Percentiles rank a stretch among this genome's conserved stretches.
Evolutionary conservation across 2,797 vertebrate species (phyloP).

Genomic region (Coccyzus lansbergi): DNA sequence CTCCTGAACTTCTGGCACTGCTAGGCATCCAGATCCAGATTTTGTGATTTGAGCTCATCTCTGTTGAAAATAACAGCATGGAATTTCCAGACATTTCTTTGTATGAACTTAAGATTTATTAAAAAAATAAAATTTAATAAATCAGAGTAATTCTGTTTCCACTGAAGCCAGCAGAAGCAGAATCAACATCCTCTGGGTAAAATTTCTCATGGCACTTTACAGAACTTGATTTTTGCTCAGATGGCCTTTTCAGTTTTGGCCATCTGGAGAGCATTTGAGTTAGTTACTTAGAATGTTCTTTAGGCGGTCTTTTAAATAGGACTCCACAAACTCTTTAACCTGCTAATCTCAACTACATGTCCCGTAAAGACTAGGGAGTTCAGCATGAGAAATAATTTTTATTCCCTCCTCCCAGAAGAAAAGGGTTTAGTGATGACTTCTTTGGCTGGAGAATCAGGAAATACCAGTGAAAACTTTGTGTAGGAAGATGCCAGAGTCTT

Average conservation of each 20-base stretch:
- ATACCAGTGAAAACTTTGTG: conserved; percentile 71
- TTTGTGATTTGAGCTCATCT: conserved; percentile 52
- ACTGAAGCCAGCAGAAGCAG: conserved; percentile 36
- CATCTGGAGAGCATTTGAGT: conserved; percentile 50
- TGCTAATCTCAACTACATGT: conserved; percentile 49
- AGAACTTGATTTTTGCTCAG: conserved; percentile 56
- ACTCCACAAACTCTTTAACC: conserved; percentile 57
- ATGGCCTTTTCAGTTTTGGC: conserved; percentile 59
- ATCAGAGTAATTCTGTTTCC: conserved; percentile 10
- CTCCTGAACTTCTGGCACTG: conserved; percentile 57
- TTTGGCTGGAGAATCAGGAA: conserved; percentile 72
- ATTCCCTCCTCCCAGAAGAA: conserved; percentile 42
- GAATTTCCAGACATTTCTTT: conserved; percentile 48
- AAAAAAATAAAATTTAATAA: not conserved
- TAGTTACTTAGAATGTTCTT: conserved; percentile 28
- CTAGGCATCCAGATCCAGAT: conserved; percentile 44
- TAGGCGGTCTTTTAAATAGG: conserved; percentile 29
- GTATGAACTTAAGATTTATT: not conserved
- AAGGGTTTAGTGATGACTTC: conserved; percentile 66
- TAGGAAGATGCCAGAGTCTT: conserved; percentile 67
- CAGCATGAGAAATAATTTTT: conserved; percentile 64
- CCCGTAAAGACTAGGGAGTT: conserved; percentile 57
- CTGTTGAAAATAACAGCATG: conserved; percentile 48
- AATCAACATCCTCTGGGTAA: conserved; percentile 52
- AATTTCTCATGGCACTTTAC: conserved; percentile 57